phyloP scores from a whole-genome alignment of 2,888 invertebrate genomes.

The Lasius fuliginosus region DNA sequence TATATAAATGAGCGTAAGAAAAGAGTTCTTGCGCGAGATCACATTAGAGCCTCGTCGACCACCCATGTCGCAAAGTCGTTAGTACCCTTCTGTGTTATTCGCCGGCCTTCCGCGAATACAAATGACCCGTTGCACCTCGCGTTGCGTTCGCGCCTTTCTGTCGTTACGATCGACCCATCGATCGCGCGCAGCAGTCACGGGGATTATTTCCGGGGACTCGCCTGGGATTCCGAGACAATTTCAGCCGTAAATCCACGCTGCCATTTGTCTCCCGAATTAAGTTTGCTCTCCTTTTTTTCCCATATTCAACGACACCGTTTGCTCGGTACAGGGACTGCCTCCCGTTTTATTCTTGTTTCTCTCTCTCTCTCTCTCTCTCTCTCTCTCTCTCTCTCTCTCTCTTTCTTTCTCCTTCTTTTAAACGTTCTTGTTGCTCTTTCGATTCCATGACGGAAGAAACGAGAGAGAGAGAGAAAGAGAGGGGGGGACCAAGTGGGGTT shows the following conservation, averaged over 20 bases:
- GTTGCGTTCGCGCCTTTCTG: not conserved
- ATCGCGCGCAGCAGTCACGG: slow-evolving; percentile 22
- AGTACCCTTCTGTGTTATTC: slow-evolving; percentile 13
- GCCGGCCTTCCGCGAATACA: slow-evolving; percentile 5
- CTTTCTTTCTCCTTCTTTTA: not conserved
- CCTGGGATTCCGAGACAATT: slow-evolving; percentile 67
- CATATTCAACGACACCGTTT: slow-evolving; percentile 61
- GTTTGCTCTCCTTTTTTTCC: slow-evolving; percentile 66
- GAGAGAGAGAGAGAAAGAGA: slow-evolving; percentile 5
- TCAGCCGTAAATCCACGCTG: slow-evolving; percentile 64
- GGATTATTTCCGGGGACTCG: slow-evolving; percentile 48
- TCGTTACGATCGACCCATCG: slow-evolving; percentile 38
- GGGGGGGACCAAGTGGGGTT: not conserved
- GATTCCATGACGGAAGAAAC: slow-evolving; percentile 14
- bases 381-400: not conserved
- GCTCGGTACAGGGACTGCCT: not conserved
- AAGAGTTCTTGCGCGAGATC: not conserved
- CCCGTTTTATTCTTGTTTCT: not conserved
- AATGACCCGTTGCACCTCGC: slow-evolving; percentile 28
- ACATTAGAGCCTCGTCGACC: slow-evolving; percentile 26
- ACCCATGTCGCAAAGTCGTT: slow-evolving; percentile 38
- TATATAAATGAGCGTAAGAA: slow-evolving; percentile 16
- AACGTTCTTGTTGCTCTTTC: slow-evolving; percentile 4
- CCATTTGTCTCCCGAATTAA: slow-evolving; percentile 73
- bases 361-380: not conserved